A percentile compares a stretch with the other conserved stretches of the same genome.
These are phyloP conservation scores for Phalangium opilio DNA, from an alignment of 2,888 invertebrate genomes.

Conservation along the genomic window DNA sequence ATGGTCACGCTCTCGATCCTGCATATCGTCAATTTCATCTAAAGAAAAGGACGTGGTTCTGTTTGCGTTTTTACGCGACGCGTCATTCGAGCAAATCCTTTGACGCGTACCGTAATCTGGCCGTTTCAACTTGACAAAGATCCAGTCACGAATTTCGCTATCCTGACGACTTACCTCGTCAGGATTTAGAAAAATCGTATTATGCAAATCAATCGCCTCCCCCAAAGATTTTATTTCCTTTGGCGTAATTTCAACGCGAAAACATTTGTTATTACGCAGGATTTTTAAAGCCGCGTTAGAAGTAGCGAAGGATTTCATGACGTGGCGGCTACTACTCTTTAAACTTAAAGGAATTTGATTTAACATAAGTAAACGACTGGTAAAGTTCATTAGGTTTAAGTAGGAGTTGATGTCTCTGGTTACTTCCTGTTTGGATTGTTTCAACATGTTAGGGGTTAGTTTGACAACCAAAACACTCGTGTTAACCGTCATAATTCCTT, in stretches of 20 bases:
- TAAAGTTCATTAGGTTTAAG: constrained; percentile 5
- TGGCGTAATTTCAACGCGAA: not conserved
- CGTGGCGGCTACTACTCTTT: not conserved
- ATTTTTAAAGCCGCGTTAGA: constrained; percentile 1
- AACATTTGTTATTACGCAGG: constrained; percentile 1
- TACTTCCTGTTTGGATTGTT: not conserved
- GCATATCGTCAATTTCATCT: no score
- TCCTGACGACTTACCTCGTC: no score
- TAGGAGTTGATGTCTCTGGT: not conserved
- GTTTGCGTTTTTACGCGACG: no score
- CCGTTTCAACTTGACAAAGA: no score
- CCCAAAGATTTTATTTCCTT: no score
- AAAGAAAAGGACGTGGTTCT: no score
- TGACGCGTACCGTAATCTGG: no score
- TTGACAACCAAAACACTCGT: constrained; percentile 1
- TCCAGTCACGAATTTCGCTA: no score
- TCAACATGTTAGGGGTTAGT: not conserved
- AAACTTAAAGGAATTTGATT: not conserved
- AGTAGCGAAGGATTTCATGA: not conserved
- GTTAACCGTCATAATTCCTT: constrained; percentile 6
- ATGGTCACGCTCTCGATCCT: no score
- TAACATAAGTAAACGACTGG: not conserved
- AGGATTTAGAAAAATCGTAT: no score
- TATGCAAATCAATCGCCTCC: no score
- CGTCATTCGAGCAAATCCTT: no score